A percentile compares a stretch with the other conserved stretches of the same genome.
Evolutionary conservation across 2,888 invertebrate genomes (phyloP).

Genomic region (Deladenus siricidicola): DNA sequence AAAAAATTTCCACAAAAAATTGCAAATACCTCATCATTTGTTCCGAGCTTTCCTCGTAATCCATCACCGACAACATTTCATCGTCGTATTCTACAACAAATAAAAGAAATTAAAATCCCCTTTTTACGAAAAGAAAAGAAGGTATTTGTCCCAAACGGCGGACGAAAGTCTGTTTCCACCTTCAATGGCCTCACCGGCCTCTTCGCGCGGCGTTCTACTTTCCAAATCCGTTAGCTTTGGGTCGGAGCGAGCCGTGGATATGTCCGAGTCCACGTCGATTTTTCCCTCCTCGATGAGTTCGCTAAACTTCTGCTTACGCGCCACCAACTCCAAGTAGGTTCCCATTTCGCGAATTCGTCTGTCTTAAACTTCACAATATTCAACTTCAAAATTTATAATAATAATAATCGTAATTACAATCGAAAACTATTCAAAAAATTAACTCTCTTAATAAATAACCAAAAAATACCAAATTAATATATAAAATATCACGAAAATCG

Average conservation of each 20-base stretch:
- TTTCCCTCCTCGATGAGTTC: conserved; percentile 8
- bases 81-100: neutral
- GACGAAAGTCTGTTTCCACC: too few species aligned
- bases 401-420: too few species aligned
- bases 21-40: neutral
- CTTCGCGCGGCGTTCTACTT: neutral
- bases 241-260: neutral
- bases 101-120: neutral
- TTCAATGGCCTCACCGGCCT: neutral
- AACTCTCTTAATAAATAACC: too few species aligned
- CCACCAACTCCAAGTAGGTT: conserved; percentile 1
- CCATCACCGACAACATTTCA: neutral
- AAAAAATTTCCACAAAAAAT: too few species aligned
- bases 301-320: neutral
- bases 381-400: too few species aligned
- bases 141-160: too few species aligned
- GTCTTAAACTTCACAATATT: too few species aligned
- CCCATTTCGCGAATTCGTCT: conserved; percentile 1
- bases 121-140: too few species aligned
- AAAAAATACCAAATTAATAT: too few species aligned
- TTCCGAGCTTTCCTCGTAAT: neutral
- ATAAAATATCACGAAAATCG: too few species aligned
- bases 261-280: neutral
- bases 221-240: neutral
- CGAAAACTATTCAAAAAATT: too few species aligned